Conservation (phyloP, 2,113 vertebrate genomes). For the Chinchilla lanigera region DNA sequence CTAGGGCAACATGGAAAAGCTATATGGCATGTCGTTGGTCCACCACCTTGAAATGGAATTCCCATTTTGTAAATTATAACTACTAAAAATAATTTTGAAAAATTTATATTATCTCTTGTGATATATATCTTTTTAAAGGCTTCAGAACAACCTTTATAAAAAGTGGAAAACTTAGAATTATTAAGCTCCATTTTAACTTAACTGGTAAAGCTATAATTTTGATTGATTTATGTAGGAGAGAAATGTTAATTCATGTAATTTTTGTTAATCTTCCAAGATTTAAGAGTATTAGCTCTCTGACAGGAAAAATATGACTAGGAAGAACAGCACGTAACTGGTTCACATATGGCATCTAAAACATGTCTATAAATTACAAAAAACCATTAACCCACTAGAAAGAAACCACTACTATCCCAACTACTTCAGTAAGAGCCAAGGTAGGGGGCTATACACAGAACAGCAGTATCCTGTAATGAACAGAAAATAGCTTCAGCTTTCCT, state of each 20-base stretch:
- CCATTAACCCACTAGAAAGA: not conserved
- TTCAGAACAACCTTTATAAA: slow-evolving; percentile 12
- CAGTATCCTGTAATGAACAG: not conserved
- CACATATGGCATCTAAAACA: slow-evolving; percentile 42
- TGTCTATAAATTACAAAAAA: slow-evolving; percentile 26
- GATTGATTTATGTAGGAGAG: slow-evolving; percentile 21
- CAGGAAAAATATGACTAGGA: slow-evolving; percentile 43
- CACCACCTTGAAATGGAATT: not conserved
- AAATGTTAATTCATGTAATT: slow-evolving; percentile 47
- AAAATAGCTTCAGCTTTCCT: not conserved
- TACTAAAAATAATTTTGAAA: slow-evolving; percentile 34
- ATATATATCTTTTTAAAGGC: not conserved
- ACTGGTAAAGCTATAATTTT: slow-evolving; percentile 50
- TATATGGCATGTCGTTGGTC: not conserved
- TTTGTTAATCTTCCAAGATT: slow-evolving; percentile 45
- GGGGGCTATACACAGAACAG: not conserved
- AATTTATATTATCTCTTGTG: not conserved
- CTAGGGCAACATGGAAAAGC: not conserved
- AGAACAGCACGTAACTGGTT: slow-evolving; percentile 58
- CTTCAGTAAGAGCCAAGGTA: not conserved
- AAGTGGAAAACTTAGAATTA: slow-evolving; percentile 22
- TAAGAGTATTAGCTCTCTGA: slow-evolving; percentile 40
- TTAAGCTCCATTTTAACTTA: slow-evolving; percentile 18
- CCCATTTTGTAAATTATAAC: not conserved
- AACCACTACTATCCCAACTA: not conserved